Evolutionary conservation across 2,888 invertebrate species (phyloP).

Genomic region (Brenthis hecate): DNA sequence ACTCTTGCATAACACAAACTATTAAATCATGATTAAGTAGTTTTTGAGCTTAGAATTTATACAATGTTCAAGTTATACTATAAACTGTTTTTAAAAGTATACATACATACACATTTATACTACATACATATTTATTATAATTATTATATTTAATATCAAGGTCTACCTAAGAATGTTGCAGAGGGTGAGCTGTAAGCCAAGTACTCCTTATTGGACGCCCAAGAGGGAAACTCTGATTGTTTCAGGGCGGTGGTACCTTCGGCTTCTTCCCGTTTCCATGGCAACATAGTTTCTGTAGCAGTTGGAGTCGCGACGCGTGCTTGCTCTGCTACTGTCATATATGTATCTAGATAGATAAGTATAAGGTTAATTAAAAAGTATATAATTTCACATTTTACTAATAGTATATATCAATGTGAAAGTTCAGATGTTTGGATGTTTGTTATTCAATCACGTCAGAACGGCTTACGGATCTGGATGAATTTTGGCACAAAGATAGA

Average conservation of each 20-base stretch:
- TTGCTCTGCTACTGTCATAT: constrained; percentile 83
- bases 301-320: constrained; percentile 92
- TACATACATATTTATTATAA: background rate
- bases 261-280: constrained; percentile 94
- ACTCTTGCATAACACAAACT: too few species aligned
- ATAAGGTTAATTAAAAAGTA: background rate
- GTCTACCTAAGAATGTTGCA: constrained; percentile 92
- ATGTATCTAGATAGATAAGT: constrained; percentile 55
- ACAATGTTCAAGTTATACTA: too few species aligned
- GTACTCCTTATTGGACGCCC: constrained; percentile 97
- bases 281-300: constrained; percentile 93
- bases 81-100: background rate
- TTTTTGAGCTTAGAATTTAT: too few species aligned
- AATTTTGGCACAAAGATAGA: too few species aligned
- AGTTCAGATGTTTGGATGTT: too few species aligned
- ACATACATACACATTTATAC: background rate
- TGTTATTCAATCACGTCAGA: too few species aligned
- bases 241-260: constrained; percentile 86
- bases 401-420: too few species aligned
- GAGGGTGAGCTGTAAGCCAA: constrained; percentile 95
- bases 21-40: too few species aligned
- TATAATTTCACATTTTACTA: background rate
- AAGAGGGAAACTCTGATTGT: constrained; percentile 95
- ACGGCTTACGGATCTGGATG: too few species aligned
- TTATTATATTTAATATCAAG: background rate